Evolutionary conservation across 2,797 vertebrate genomes (phyloP).

Genomic region (Zonotrichia albicollis): DNA sequence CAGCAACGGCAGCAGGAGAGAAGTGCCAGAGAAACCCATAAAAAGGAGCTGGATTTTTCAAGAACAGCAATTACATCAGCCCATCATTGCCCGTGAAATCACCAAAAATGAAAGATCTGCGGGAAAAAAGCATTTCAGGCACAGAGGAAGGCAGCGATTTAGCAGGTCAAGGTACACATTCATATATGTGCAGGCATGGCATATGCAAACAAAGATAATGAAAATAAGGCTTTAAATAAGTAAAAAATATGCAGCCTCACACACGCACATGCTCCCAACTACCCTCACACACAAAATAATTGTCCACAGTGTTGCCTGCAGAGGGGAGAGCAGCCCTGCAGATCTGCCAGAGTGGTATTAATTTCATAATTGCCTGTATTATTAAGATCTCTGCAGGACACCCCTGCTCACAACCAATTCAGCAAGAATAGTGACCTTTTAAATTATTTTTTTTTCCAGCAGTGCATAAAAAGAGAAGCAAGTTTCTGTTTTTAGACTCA

Average conservation of each 20-base stretch:
- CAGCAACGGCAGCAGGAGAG: not conserved
- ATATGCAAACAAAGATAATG: not conserved
- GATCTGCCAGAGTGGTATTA: conserved; percentile 36
- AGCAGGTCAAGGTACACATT: not conserved
- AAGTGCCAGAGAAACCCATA: conserved; percentile 42
- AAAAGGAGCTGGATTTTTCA: conserved; percentile 35
- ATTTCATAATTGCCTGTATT: conserved; percentile 53
- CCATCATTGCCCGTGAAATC: not conserved
- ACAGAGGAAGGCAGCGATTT: not conserved
- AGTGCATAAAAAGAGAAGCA: conserved; percentile 1
- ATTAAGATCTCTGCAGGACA: conserved; percentile 50
- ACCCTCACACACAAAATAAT: not conserved
- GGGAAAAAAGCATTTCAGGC: not conserved
- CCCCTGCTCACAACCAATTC: not conserved
- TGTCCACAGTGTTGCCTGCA: not conserved
- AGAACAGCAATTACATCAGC: conserved; percentile 12
- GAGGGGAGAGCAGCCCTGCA: conserved; percentile 10
- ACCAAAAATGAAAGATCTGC: not conserved
- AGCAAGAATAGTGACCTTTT: not conserved
- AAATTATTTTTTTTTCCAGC: not conserved
- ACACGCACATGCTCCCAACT: not conserved
- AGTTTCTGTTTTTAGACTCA: not conserved
- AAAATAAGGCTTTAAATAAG: not conserved
- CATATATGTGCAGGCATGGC: not conserved
- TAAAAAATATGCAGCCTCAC: conserved; percentile 11